These are phyloP conservation scores for Muscina levida DNA, from an alignment of 2,888 invertebrate species.

Conservation along the genomic window DNA sequence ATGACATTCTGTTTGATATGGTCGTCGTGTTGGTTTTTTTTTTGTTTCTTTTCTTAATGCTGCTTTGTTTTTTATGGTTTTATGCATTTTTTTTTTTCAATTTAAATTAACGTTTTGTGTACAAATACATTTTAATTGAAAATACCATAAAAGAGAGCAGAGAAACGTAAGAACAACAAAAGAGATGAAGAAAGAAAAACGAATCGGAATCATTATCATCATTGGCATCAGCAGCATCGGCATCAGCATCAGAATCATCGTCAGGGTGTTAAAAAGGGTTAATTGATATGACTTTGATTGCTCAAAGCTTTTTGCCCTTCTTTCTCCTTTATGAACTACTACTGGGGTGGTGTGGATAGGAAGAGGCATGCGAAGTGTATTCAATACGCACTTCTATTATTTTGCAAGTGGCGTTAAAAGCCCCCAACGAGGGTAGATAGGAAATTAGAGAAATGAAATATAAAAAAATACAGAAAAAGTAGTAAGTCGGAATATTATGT, in stretches of 20 bases:
- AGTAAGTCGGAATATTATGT: too few relatives aligned
- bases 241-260: constrained; percentile 19
- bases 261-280: constrained; percentile 65
- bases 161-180: constrained; percentile 18
- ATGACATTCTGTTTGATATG: background rate
- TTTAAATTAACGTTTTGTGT: constrained; percentile 57
- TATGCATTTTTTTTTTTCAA: constrained; percentile 1
- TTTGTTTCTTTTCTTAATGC: constrained; percentile 7
- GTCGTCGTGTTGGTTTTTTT: constrained; percentile 8
- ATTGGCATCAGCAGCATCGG: background rate
- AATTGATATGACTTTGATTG: constrained; percentile 66
- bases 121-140: constrained; percentile 62
- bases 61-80: background rate
- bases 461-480: too few relatives aligned
- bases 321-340: too few relatives aligned
- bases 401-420: background rate
- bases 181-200: background rate
- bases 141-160: constrained; percentile 28
- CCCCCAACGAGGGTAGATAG: background rate
- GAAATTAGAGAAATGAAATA: too few relatives aligned
- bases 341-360: constrained; percentile 3
- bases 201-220: constrained; percentile 9
- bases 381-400: constrained; percentile 31
- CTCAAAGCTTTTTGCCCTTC: constrained; percentile 42
- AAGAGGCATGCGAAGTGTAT: background rate